A percentile compares a stretch with the other conserved stretches of the same genome.
These are phyloP conservation scores for Myodes glareolus DNA, from an alignment of 2,113 vertebrate species.

Conservation along the genomic window DNA sequence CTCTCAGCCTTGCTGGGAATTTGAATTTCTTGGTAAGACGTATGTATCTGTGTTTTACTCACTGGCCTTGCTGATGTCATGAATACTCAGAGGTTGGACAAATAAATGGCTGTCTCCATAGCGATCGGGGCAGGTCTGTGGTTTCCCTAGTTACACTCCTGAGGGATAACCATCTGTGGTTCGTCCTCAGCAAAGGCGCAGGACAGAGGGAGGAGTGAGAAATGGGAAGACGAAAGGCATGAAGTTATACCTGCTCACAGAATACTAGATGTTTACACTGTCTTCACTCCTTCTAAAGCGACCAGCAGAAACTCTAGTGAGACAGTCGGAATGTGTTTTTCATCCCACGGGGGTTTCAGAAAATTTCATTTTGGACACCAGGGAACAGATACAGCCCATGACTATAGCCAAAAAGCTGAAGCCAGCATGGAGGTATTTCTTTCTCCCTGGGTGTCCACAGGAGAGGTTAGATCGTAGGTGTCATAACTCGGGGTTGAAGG, in stretches of 20 bases:
- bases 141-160: slow-evolving; percentile 89
- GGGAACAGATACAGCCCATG: not conserved
- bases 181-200: slow-evolving; percentile 79
- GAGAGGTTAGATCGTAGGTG: not conserved
- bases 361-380: slow-evolving; percentile 3
- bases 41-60: slow-evolving; percentile 65
- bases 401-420: not conserved
- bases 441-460: not conserved
- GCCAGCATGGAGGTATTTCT: not conserved
- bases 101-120: slow-evolving; percentile 89
- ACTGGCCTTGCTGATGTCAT: slow-evolving; percentile 83
- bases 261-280: not conserved
- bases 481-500: not conserved
- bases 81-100: slow-evolving; percentile 85
- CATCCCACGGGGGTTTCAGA: not conserved
- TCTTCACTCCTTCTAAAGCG: slow-evolving; percentile 1
- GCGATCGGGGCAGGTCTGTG: slow-evolving; percentile 86
- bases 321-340: not conserved
- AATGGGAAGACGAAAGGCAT: slow-evolving; percentile 68
- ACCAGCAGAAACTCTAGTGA: not conserved
- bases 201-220: slow-evolving; percentile 75
- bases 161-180: slow-evolving; percentile 87
- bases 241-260: slow-evolving; percentile 58
- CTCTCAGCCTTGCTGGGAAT: not conserved
- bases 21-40: slow-evolving; percentile 56